These are phyloP conservation scores for Lasiurus borealis DNA, from an alignment of 2,113 vertebrate genomes.

Conservation along the genomic window DNA sequence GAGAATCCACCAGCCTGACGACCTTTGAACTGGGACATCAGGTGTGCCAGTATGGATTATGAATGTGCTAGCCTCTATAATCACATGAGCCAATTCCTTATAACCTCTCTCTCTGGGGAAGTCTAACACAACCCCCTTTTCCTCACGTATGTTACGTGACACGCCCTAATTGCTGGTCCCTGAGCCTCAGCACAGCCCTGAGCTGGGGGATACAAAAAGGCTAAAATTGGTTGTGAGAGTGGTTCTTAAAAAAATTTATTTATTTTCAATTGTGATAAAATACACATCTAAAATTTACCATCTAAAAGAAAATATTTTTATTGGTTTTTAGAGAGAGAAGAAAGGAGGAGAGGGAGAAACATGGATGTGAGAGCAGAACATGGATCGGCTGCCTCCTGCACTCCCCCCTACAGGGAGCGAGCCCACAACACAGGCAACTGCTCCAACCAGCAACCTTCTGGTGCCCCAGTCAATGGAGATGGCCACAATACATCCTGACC, in stretches of 20 bases:
- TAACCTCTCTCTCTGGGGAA: not conserved
- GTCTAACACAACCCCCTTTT: not conserved
- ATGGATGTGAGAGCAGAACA: not conserved
- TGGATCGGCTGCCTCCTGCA: not conserved
- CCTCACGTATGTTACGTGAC: no score
- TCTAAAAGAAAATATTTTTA: not conserved
- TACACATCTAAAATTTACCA: not conserved
- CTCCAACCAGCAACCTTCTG: not conserved
- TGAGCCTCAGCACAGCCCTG: not conserved
- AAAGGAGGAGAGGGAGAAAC: not conserved
- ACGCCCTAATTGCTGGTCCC: not conserved
- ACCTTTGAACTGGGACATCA: not conserved
- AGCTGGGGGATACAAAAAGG: no score
- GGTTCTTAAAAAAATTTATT: not conserved
- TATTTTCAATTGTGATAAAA: not conserved
- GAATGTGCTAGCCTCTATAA: not conserved
- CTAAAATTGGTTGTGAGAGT: not conserved
- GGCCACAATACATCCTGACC: not conserved
- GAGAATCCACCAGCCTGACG: not conserved
- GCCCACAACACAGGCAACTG: rapidly evolving
- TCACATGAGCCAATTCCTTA: not conserved
- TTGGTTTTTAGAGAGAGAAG: not conserved
- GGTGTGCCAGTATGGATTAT: not conserved
- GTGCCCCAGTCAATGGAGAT: not conserved
- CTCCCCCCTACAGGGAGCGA: not conserved